These are phyloP conservation scores for human DNA, from an alignment of 2,113 vertebrate genomes.

Conservation along the genomic window DNA sequence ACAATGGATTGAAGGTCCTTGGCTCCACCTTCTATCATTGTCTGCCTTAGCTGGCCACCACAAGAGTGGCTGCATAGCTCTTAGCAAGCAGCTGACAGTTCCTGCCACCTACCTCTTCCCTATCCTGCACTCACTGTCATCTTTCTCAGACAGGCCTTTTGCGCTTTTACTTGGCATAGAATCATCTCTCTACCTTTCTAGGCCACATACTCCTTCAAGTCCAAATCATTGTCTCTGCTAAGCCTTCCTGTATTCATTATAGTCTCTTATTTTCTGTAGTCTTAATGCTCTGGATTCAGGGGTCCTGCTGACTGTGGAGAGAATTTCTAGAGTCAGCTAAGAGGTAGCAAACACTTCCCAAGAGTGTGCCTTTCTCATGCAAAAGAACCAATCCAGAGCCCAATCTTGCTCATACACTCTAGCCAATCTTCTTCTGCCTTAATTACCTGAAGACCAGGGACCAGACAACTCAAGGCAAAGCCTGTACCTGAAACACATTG, in stretches of 20 bases:
- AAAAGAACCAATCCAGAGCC: background rate
- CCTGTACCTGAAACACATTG: background rate
- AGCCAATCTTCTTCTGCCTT: background rate
- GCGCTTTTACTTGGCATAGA: background rate
- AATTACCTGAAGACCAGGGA: background rate
- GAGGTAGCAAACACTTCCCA: background rate
- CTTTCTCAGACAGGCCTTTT: background rate
- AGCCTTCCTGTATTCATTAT: no score
- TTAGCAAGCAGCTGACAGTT: background rate
- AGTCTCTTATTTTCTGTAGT: background rate
- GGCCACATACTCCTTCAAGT: background rate
- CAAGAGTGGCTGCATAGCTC: no score
- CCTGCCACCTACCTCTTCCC: background rate
- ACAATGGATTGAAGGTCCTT: accelerated
- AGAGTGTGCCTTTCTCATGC: no score
- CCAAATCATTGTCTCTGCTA: background rate
- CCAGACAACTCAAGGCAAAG: no score
- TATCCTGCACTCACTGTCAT: background rate
- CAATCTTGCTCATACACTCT: background rate
- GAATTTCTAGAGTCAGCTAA: background rate
- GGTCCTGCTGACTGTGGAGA: background rate
- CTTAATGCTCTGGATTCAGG: background rate
- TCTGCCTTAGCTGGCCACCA: no score
- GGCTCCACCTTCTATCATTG: accelerated
- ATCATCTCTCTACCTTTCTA: background rate